phyloP scores from a whole-genome alignment of 1,140 invertebrate species.

The Brachionus koreanus region DNA sequence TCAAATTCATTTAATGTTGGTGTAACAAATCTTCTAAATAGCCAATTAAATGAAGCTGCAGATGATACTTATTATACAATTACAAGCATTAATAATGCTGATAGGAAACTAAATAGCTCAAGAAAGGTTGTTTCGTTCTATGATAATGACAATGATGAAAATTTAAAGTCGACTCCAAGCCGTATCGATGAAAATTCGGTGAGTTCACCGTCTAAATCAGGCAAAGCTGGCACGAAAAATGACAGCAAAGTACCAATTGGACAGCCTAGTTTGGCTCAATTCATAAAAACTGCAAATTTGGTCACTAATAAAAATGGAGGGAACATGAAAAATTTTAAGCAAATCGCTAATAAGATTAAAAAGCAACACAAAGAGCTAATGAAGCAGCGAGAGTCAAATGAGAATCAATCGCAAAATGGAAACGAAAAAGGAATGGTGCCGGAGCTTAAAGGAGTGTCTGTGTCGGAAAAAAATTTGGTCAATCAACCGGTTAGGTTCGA shows the following conservation, averaged over 20 bases:
- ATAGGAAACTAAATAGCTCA: background rate
- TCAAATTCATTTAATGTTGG: background rate
- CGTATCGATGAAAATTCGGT: background rate
- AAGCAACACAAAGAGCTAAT: background rate
- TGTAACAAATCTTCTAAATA: background rate
- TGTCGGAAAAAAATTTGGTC: background rate
- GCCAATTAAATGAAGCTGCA: background rate
- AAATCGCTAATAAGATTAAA: background rate
- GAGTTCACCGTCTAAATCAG: background rate
- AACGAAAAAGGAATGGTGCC: background rate
- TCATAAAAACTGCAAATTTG: constrained; percentile 1
- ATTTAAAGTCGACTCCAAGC: constrained; percentile 6
- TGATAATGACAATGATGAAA: background rate
- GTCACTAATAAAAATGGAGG: background rate
- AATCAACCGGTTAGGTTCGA: background rate
- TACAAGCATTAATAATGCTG: background rate
- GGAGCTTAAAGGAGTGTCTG: background rate
- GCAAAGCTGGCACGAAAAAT: background rate
- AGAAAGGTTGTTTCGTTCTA: constrained; percentile 8
- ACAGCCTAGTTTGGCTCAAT: constrained; percentile 12
- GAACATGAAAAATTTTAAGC: constrained; percentile 8
- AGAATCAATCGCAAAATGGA: background rate
- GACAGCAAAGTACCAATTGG: background rate
- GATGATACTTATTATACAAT: constrained; percentile 25
- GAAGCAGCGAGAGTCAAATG: background rate